Evolutionary conservation across 30 jellyfish, hydroid and myxozoan species (phyloP).

Genomic region (Phacellophora camtschatica): DNA sequence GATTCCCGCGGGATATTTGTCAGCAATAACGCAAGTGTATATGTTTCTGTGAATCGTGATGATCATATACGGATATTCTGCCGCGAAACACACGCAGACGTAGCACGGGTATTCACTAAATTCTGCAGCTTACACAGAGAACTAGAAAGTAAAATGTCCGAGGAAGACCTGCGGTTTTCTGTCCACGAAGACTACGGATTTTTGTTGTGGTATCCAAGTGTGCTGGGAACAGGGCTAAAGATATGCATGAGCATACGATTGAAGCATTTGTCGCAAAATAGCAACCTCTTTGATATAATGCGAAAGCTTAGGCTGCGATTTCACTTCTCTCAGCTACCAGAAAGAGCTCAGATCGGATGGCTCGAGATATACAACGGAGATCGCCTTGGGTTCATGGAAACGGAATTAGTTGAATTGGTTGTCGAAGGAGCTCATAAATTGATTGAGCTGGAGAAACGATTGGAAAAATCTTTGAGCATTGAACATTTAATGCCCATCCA

Average conservation of each 20-base stretch:
- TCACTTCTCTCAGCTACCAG: conserved; percentile 40
- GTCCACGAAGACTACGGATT: conserved; percentile 68
- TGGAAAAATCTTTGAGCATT: conserved; percentile 14
- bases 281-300: conserved; percentile 38
- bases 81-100: conserved; percentile 52
- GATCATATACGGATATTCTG: conserved; percentile 74
- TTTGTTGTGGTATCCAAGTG: conserved; percentile 82
- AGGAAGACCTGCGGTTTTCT: conserved; percentile 51
- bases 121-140: conserved; percentile 35
- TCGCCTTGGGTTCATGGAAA: conserved; percentile 41
- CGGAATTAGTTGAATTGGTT: conserved; percentile 15
- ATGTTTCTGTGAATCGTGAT: conserved; percentile 73
- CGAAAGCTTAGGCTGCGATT: conserved; percentile 41
- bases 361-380: conserved; percentile 52
- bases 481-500: conserved; percentile 22
- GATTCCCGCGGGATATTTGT: conserved; percentile 62
- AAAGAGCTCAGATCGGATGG: conserved; percentile 50
- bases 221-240: conserved; percentile 88
- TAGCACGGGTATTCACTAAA: conserved; percentile 44
- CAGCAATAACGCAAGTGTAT: conserved; percentile 28
- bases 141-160: conserved; percentile 28
- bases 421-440: conserved; percentile 43
- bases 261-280: conserved; percentile 37
- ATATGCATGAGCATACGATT: conserved; percentile 70
- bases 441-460: conserved; percentile 31